Evolutionary conservation across 2,888 invertebrate species (phyloP).

Genomic region (Eudasyphora cyanicolor): DNA sequence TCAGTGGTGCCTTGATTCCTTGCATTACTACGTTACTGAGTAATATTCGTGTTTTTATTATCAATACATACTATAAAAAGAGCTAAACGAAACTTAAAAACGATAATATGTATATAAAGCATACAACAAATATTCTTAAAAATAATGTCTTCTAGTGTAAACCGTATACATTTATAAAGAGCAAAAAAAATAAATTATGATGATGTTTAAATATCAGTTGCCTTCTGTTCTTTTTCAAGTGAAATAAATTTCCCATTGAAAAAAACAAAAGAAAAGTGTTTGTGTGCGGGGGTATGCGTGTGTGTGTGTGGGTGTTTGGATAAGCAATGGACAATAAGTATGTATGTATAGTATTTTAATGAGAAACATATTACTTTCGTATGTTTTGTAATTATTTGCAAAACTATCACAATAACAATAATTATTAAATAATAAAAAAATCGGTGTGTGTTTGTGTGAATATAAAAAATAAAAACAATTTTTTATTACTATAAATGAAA

Average conservation of each 20-base stretch:
- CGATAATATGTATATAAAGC: neutral
- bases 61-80: neutral
- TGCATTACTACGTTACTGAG: no score
- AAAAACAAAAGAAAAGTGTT: conserved; percentile 12
- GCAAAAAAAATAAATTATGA: no score
- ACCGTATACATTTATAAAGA: conserved; percentile 58
- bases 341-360: conserved; percentile 15
- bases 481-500: no score
- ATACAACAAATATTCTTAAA: conserved; percentile 36
- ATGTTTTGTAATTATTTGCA: conserved; percentile 60
- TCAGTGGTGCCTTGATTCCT: no score
- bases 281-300: no score
- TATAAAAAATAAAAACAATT: neutral
- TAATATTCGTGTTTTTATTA: no score
- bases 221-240: conserved; percentile 21
- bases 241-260: conserved; percentile 28
- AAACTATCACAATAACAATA: conserved; percentile 62
- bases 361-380: conserved; percentile 20
- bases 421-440: conserved; percentile 5
- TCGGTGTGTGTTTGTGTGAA: neutral
- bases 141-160: conserved; percentile 62
- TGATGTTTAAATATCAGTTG: neutral
- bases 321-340: conserved; percentile 19
- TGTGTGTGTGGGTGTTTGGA: no score
- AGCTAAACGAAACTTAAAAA: neutral